phyloP scores from a whole-genome alignment of 2,797 vertebrate genomes.

The Nannoperca australis region DNA sequence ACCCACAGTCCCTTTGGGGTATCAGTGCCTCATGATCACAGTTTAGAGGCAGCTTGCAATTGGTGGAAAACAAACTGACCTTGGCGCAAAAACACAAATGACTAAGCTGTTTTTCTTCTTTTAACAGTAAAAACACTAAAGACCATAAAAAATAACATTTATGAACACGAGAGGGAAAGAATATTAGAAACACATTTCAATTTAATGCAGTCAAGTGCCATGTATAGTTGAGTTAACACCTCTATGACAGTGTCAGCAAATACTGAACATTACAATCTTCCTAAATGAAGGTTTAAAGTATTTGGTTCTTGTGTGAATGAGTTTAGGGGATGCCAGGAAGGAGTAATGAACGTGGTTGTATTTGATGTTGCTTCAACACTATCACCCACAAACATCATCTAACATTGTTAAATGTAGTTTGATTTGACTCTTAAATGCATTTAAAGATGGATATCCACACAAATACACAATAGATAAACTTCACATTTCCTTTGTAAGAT shows the following conservation, averaged over 20 bases:
- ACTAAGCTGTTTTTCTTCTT: not conserved
- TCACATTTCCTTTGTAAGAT: not conserved
- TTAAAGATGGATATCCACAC: not conserved
- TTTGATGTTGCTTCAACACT: not conserved
- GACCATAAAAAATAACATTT: not conserved
- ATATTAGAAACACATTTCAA: not conserved
- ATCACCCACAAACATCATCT: not conserved
- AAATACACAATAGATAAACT: not conserved
- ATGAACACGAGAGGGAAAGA: not conserved
- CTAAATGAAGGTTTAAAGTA: not conserved
- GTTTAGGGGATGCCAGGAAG: not conserved
- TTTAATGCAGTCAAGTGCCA: not conserved
- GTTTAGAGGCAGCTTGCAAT: not conserved
- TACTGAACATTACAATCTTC: not conserved
- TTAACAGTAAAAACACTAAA: not conserved
- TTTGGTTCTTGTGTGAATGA: not conserved
- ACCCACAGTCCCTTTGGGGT: not conserved
- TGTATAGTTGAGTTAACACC: not conserved
- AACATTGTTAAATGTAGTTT: not conserved
- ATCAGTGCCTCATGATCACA: slow-evolving; percentile 1
- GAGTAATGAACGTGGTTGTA: not conserved
- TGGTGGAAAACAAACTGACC: slow-evolving; percentile 1
- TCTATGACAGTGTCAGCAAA: not conserved
- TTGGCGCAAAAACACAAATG: not conserved
- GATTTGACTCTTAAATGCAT: too few species aligned